Conservation (phyloP, 2,113 vertebrate species). For the Baryphthengus martii region DNA sequence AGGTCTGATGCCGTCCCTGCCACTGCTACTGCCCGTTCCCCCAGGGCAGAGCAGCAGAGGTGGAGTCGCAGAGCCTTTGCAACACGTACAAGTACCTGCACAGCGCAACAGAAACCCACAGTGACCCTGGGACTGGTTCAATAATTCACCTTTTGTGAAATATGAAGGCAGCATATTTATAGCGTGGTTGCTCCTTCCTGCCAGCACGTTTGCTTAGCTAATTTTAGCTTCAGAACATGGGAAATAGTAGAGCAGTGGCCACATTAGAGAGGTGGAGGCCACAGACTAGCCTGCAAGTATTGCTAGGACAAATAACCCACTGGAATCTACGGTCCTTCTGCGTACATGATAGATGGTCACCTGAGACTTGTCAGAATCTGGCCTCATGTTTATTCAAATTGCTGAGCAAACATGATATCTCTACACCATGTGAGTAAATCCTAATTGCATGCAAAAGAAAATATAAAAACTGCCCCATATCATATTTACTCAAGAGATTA, state of each 20-base stretch:
- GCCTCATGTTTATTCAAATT: background rate
- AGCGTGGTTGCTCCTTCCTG: background rate
- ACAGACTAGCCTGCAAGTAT: background rate
- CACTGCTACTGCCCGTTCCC: background rate
- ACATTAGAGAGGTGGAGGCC: background rate
- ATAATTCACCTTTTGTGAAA: background rate
- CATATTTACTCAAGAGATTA: constrained; percentile 37
- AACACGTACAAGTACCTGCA: background rate
- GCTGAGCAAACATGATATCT: background rate
- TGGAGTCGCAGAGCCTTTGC: background rate
- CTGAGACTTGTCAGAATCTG: background rate
- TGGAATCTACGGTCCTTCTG: background rate
- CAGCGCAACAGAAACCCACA: background rate
- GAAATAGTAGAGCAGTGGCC: background rate
- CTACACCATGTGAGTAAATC: background rate
- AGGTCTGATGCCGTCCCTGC: background rate
- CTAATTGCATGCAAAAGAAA: constrained; percentile 16
- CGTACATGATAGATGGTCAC: background rate
- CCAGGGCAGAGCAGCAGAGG: background rate
- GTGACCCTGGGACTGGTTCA: background rate
- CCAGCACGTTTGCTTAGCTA: background rate
- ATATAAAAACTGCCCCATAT: background rate
- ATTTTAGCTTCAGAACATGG: background rate
- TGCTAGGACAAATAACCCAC: background rate
- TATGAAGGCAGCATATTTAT: background rate